Evolutionary conservation across 2,797 vertebrate genomes (phyloP), one percentile per base, ranked within the genome.

Genomic region (Oophaga sylvatica): DNA sequence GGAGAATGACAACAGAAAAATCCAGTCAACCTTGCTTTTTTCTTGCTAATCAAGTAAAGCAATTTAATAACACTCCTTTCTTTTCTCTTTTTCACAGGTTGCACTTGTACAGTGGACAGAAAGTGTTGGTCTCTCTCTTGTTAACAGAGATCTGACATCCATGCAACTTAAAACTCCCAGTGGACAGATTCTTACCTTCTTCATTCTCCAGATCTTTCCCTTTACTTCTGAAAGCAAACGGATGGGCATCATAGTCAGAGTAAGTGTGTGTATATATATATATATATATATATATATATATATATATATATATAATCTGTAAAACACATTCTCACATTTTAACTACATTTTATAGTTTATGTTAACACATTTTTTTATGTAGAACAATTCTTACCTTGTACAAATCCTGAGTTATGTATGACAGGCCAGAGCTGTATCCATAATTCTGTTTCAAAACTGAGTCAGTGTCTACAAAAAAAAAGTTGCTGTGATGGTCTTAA

Each of bases 141-240:
- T 99, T 87, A 98, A 92, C 95, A 95, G 98, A 88, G 98, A 99
- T 94, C 94, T 99, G 91, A 94, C 93, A 62, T 97, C 97, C 3
- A 95, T 99, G 94, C 98, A 99, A 90, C 96, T 99, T 92, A 97
- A 96, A 95, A 97, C 96, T 3, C 97, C 98, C 5, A 91, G 96
- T 1, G 98, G 97, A 90, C 97, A 99, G 90, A 96, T 97, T 76
- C 94, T 99, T 89, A 98, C 97, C 31, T 99, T 96, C 92, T 92
- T 93, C 87, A 97, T 99, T 93, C 96, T 99, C 82, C 98, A 99
- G 93, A 96, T 97, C 93, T 99, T 99, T 89, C 98, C 98, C 71
- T 99, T 99, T 93, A 99, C 98, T 45, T 99, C 98, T 0, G 98
- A 99, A 94, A 97, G 97, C 96, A 99, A 99, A 90, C 95, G 97